Conservation (phyloP, 2,797 vertebrate species). For the Trichosurus vulpecula region DNA sequence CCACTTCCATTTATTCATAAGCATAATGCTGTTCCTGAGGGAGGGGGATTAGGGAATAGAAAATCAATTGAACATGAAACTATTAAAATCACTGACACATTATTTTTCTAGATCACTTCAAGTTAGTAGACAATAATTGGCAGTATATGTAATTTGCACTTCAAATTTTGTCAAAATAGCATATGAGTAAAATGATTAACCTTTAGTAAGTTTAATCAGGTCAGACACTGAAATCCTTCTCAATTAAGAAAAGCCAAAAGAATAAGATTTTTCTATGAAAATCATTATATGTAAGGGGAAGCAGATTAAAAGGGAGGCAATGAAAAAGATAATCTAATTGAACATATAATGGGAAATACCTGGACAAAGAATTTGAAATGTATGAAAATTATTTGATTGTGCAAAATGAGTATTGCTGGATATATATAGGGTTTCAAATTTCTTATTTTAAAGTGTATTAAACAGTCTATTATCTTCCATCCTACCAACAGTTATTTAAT, state of each 20-base stretch:
- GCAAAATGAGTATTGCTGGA: background rate
- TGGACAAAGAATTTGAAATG: background rate
- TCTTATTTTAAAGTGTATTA: background rate
- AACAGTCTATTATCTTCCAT: background rate
- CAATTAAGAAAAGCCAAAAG: constrained; percentile 45
- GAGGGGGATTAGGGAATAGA: constrained; percentile 46
- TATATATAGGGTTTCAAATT: background rate
- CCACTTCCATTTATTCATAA: constrained; percentile 54
- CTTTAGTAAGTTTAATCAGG: constrained; percentile 51
- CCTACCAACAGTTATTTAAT: background rate
- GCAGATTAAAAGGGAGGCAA: constrained; percentile 1
- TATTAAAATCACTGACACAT: constrained; percentile 55
- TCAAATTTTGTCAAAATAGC: constrained; percentile 60
- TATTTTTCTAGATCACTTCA: constrained; percentile 50
- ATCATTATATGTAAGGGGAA: background rate
- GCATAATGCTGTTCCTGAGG: constrained; percentile 61
- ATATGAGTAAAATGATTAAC: constrained; percentile 37
- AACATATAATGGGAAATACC: background rate
- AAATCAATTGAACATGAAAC: constrained; percentile 62
- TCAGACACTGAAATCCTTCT: constrained; percentile 50
- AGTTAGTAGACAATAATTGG: constrained; percentile 51
- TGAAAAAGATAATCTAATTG: background rate
- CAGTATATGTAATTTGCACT: constrained; percentile 46
- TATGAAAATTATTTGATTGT: background rate
- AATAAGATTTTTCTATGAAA: background rate